Evolutionary conservation across 2,797 vertebrate species (phyloP), one percentile per base, ranked within the genome.

Genomic region (Melanogrammus aeglefinus): DNA sequence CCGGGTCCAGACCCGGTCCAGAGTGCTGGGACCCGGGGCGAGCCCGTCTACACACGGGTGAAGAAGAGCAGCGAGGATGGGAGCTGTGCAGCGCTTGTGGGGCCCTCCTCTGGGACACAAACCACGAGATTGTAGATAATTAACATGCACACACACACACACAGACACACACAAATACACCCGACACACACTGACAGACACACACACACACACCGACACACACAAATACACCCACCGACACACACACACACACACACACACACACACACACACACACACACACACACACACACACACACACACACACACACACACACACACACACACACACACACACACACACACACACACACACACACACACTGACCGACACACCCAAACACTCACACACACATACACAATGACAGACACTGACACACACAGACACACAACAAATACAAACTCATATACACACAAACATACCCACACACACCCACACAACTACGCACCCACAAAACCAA

Each of bases 381-480:
- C 51, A 31, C 69, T 14, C 69, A 31, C 69, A 27, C 27, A 0
- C 0, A 0, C 3, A 33, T 27, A 71, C 29, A 33, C 69, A 33
- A 0, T 5, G 3, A 71, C 69, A 71, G 1, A 71, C 69, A 33
- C 69, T 14, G 1, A 71, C 27, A 16, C 29, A 31, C 69, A 71
- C 69, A 27, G 10, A 2, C 12, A 31, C 69, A 31, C 69, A 71
- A 29, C 3, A 2, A 2, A 33, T 27, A 71, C 12, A 16, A 29
- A 71, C 69, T 6, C 4, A 71, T 29, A 71, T 3, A 71, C 69
- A 16, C 69, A 71, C 27, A 71, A 27, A 71, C 69, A 71, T 29
- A 71, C 69, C 29, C 69, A 71, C 69, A 71, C 69, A 29, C 66
- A 33, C 69, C 12, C 69, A 13, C 69, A 71, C 69, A 12, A 71